Evolutionary conservation across 2,797 vertebrate genomes (phyloP), one percentile per base, ranked within the genome.

Genomic region (Heteromormyrus szaboi): DNA sequence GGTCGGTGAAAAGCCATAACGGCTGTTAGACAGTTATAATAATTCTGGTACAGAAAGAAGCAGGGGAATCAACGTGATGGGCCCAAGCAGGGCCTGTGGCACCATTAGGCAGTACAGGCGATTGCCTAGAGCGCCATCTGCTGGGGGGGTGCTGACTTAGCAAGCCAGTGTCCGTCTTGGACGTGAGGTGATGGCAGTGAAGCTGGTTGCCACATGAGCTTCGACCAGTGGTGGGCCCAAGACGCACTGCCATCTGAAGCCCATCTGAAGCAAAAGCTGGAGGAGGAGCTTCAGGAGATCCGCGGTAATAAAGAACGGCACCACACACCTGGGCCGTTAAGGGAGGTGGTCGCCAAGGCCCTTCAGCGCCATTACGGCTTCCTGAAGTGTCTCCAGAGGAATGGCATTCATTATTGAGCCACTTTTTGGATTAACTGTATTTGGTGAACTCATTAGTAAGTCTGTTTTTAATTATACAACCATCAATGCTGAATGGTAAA

Each of bases 401-500:
- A 89, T 44, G 62, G 37, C 48, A 68, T 87, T 72, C 46, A 86
- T 87, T 68, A 87, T 12, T 51, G 85, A 25, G 48, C 41, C 85
- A 46, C 85, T 89, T 79, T 89, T 79, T 76, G 25, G 59, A 86
- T 59, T 89, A 44, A 89, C 12, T 46, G 50, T 79, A 89, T 85
- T 89, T 86, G 84, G 88, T 50, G 85, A 79, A 79, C 37, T 79
- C 86, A 87, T 89, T 68, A 87, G 53, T 25, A 87, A 76, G 62
- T 41, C 17, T 81, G 25, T 51, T 89, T 89, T 89, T 89, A 89
- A 87, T 89, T 89, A 87, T 56, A 79, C 41, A 46, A 11, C 84
- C n/a, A 51, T 48, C 59, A 37, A 33, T 51, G 25, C 85, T 29
- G 46, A 29, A 87, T 4, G 5, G 85, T 17, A n/a, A 11, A 44